These are phyloP conservation scores for Pseudomugil gertrudae DNA, from an alignment of 2,797 vertebrate genomes.

Conservation along the genomic window DNA sequence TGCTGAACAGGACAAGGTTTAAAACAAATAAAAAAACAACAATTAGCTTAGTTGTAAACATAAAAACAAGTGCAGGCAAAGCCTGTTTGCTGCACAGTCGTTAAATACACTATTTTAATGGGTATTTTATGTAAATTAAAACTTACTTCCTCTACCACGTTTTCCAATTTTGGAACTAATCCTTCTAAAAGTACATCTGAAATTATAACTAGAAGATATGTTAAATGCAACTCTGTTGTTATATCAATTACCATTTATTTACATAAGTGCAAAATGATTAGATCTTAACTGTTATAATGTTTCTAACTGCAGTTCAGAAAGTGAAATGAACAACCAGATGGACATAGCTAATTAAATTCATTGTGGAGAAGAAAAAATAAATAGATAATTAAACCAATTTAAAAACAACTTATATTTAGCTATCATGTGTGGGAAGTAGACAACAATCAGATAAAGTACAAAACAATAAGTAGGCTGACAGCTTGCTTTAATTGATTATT, in stretches of 20 bases:
- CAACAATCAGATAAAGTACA: background rate
- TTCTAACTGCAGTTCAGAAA: background rate
- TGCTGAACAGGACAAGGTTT: background rate
- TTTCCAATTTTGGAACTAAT: background rate
- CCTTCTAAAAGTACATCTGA: too few relatives aligned
- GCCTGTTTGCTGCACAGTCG: background rate
- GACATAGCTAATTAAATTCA: background rate
- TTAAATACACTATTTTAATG: background rate
- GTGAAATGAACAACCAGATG: background rate
- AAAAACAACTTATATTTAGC: background rate
- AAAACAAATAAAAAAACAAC: background rate
- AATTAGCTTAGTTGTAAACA: background rate
- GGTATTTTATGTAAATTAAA: background rate
- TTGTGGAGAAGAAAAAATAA: background rate
- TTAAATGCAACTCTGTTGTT: background rate
- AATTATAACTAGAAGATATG: background rate
- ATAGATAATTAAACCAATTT: background rate
- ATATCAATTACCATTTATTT: background rate
- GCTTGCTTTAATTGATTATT: background rate
- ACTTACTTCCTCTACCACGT: background rate
- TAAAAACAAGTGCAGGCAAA: background rate
- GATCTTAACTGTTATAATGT: background rate
- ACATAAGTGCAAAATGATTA: background rate
- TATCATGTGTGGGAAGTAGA: background rate
- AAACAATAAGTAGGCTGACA: background rate